Evolutionary conservation across 2,797 vertebrate genomes (phyloP).

Genomic region (Spinibarbus caldwelli): DNA sequence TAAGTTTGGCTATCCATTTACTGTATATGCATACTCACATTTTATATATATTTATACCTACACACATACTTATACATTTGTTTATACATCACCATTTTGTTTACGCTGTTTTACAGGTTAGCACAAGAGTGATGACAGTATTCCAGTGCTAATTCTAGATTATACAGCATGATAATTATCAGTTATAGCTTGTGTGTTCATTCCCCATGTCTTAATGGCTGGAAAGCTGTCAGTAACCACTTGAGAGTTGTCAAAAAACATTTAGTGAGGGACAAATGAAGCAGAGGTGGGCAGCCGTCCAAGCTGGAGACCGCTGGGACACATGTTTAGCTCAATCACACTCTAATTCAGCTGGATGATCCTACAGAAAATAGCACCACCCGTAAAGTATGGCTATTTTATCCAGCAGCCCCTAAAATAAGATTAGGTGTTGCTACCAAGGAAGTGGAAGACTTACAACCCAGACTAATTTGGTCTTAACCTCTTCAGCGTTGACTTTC

Average conservation of each 20-base stretch:
- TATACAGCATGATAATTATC: conserved; percentile 27
- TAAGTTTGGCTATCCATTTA: background rate
- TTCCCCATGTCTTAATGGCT: conserved; percentile 38
- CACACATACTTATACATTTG: background rate
- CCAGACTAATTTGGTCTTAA: conserved; percentile 47
- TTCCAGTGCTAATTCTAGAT: conserved; percentile 65
- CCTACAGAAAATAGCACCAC: conserved; percentile 52
- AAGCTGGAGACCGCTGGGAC: conserved; percentile 45
- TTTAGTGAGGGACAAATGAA: conserved; percentile 53
- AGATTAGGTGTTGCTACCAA: conserved; percentile 47
- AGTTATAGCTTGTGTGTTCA: conserved; percentile 26
- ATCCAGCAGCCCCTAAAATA: conserved; percentile 41
- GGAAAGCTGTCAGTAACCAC: conserved; percentile 52
- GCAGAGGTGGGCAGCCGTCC: conserved; percentile 42
- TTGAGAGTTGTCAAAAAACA: conserved; percentile 54
- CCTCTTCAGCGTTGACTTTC: conserved; percentile 45
- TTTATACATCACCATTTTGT: background rate
- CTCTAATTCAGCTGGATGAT: conserved; percentile 49
- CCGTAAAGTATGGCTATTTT: conserved; percentile 25
- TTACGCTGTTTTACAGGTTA: background rate
- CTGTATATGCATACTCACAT: background rate
- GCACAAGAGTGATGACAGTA: conserved; percentile 59
- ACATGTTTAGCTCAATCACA: conserved; percentile 56
- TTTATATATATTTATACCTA: background rate
- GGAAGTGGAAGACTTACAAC: conserved; percentile 51